phyloP scores from a whole-genome alignment of 2,888 invertebrate genomes.

The Antheraea assamensis region DNA sequence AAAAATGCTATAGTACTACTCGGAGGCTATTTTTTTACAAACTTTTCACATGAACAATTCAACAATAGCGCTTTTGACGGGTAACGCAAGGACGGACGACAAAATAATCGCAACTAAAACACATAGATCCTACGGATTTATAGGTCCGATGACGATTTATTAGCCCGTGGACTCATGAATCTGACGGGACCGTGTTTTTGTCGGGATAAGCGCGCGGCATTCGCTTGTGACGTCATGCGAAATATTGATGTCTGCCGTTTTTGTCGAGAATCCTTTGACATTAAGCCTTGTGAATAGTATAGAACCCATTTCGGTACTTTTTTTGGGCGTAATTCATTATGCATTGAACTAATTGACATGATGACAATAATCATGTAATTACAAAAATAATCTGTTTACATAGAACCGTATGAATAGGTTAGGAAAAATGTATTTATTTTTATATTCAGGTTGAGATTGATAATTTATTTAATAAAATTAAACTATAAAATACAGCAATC shows the following conservation, averaged over 20 bases:
- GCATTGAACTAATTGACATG: too few relatives aligned
- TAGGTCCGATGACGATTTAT: slow-evolving; percentile 50
- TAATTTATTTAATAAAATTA: too few relatives aligned
- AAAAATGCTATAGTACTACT: not conserved
- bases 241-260: slow-evolving; percentile 31
- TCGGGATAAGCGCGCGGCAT: slow-evolving; percentile 37
- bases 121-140: slow-evolving; percentile 52
- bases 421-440: too few relatives aligned
- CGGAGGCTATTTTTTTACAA: not conserved
- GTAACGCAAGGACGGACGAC: slow-evolving; percentile 27
- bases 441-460: too few relatives aligned
- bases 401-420: too few relatives aligned
- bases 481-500: too few relatives aligned
- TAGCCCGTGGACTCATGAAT: slow-evolving; percentile 51
- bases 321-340: too few relatives aligned
- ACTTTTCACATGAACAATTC: not conserved
- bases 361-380: too few relatives aligned
- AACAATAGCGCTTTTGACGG: slow-evolving; percentile 21
- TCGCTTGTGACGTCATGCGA: slow-evolving; percentile 47
- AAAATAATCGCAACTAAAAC: slow-evolving; percentile 45
- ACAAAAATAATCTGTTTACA: too few relatives aligned
- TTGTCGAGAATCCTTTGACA: slow-evolving; percentile 36
- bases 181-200: slow-evolving; percentile 51
- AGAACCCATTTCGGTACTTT: not conserved
- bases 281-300: slow-evolving; percentile 49